Evolutionary conservation across 1,140 invertebrate species (phyloP).

Genomic region (Lamellibrachia luymesi): DNA sequence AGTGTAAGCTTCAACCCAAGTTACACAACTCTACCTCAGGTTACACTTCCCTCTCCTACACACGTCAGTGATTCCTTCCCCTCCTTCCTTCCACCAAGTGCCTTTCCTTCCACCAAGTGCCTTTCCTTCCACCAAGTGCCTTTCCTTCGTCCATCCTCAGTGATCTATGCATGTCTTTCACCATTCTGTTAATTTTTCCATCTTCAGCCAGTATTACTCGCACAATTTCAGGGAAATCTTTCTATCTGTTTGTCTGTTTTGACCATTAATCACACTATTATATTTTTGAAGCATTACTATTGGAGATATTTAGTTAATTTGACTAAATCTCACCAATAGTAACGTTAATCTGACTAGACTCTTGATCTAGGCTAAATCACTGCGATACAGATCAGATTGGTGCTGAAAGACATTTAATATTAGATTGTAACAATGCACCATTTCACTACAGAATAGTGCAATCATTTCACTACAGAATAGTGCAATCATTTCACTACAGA

Average conservation of each 20-base stretch:
- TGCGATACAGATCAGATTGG: too few relatives aligned
- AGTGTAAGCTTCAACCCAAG: background rate
- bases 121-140: background rate
- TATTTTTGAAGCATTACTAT: too few relatives aligned
- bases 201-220: background rate
- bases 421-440: too few relatives aligned
- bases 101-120: background rate
- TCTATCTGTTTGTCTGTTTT: background rate
- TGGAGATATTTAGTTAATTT: too few relatives aligned
- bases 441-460: too few relatives aligned
- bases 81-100: background rate
- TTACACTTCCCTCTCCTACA: background rate
- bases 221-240: background rate
- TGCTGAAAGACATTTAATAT: too few relatives aligned
- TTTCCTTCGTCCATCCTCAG: background rate
- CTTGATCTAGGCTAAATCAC: too few relatives aligned
- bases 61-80: background rate
- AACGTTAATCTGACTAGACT: too few relatives aligned
- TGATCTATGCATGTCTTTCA: background rate
- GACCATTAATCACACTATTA: background rate
- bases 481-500: too few relatives aligned
- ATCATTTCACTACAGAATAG: too few relatives aligned
- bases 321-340: too few relatives aligned
- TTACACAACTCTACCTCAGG: background rate
- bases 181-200: background rate